Evolutionary conservation across 2,888 invertebrate species (phyloP).

Genomic region (Drosophila multiciliata): DNA sequence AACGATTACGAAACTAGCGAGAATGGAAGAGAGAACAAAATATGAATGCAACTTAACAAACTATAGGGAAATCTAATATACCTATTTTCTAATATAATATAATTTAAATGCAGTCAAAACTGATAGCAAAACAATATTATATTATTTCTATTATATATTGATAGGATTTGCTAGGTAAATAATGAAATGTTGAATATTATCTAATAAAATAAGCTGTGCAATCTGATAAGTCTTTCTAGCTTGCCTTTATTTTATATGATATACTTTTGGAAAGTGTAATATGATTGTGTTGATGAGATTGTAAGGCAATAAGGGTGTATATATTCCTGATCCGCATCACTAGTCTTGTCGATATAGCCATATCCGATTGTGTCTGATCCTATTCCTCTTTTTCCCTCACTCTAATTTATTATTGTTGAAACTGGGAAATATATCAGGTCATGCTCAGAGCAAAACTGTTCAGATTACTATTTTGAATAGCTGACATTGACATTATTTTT

Average conservation of each 20-base stretch:
- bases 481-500: accelerated
- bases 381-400: no score
- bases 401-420: background rate
- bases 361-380: background rate
- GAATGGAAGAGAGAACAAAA: background rate
- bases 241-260: background rate
- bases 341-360: background rate
- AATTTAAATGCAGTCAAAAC: background rate
- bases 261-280: no score
- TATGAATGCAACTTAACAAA: background rate
- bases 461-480: background rate
- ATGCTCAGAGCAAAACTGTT: background rate
- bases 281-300: background rate
- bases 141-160: background rate
- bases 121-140: background rate
- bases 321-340: background rate
- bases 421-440: background rate
- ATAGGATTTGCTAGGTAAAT: background rate
- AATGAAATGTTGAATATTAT: background rate
- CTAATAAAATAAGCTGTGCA: background rate
- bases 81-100: background rate
- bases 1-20: background rate
- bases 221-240: background rate
- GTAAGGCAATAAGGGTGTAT: background rate
- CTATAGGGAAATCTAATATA: no score